Evolutionary conservation across 2,113 vertebrate species (phyloP).

Genomic region (Cinclus cinclus): DNA sequence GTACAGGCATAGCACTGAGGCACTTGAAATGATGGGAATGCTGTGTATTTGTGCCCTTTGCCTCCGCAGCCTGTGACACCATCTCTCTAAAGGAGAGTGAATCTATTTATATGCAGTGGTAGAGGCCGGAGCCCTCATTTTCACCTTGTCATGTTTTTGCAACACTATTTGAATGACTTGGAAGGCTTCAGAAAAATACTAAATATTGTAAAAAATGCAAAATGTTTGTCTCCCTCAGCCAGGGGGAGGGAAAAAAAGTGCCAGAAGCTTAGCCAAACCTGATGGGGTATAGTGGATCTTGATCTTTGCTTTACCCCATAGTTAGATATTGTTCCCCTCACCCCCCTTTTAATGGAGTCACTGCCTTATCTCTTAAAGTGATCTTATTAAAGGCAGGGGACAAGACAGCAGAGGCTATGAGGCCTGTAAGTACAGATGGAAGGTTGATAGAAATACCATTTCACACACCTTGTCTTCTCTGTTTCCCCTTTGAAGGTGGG

Average conservation of each 20-base stretch:
- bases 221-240: background rate
- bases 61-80: background rate
- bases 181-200: background rate
- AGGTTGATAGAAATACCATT: background rate
- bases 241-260: background rate
- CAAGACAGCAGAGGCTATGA: conserved; percentile 43
- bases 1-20: background rate
- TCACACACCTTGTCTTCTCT: background rate
- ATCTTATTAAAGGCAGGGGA: conserved; percentile 48
- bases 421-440: conserved; percentile 11
- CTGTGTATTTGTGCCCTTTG: background rate
- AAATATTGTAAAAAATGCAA: background rate
- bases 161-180: background rate
- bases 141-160: background rate
- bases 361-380: background rate
- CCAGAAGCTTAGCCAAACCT: background rate
- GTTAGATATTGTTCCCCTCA: background rate
- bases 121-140: background rate
- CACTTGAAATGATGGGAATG: background rate
- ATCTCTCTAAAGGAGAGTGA: background rate
- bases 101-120: background rate
- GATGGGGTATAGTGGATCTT: background rate
- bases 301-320: conserved; percentile 19
- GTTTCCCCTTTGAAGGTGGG: background rate
- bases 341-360: conserved; percentile 1